A percentile compares a stretch with the other conserved stretches of the same genome.
These are phyloP conservation scores for Cepaea hortensis DNA, from an alignment of 2,888 invertebrate species.

Conservation along the genomic window DNA sequence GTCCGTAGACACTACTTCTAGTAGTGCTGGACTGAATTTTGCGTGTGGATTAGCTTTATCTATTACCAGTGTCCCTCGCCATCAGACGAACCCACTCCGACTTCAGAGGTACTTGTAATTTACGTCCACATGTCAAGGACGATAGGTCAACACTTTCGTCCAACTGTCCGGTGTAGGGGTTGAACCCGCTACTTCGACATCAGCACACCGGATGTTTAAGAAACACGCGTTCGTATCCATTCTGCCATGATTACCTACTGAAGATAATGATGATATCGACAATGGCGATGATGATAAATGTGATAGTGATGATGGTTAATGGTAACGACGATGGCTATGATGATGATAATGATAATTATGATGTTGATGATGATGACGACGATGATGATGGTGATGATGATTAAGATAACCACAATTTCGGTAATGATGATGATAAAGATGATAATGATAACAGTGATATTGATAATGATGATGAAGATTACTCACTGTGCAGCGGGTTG, in stretches of 20 bases:
- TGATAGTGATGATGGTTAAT: background rate
- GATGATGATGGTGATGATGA: background rate
- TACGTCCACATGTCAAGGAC: too few species aligned
- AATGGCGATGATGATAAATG: background rate
- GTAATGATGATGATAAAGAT: background rate
- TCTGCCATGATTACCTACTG: background rate
- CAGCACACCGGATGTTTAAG: too few species aligned
- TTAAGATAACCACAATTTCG: background rate
- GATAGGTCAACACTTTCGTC: too few species aligned
- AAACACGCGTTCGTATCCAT: too few species aligned
- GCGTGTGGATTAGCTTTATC: too few species aligned
- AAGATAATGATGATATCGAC: background rate
- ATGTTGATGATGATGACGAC: background rate
- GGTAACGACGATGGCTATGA: background rate
- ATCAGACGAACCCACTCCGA: too few species aligned
- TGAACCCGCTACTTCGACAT: too few species aligned
- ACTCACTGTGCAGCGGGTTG: background rate
- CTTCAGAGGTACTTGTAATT: too few species aligned
- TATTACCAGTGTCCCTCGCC: too few species aligned
- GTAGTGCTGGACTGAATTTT: too few species aligned
- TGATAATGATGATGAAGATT: background rate
- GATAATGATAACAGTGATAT: background rate
- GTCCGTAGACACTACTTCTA: too few species aligned
- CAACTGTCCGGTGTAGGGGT: too few species aligned
- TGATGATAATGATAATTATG: background rate